These are phyloP conservation scores for Panurus biarmicus DNA, from an alignment of 2,113 vertebrate genomes.

Conservation along the genomic window DNA sequence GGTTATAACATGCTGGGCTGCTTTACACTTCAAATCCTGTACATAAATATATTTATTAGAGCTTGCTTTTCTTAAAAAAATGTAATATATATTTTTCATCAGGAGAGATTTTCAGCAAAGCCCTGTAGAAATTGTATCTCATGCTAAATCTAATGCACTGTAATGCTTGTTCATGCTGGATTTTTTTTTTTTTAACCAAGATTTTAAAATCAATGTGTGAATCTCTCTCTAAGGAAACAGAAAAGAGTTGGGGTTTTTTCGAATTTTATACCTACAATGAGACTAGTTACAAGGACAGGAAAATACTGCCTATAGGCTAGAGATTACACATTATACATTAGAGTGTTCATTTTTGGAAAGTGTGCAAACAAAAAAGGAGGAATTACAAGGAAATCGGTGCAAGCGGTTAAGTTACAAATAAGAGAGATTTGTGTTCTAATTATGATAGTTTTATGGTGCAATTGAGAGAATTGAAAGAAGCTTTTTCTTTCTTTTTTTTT, in stretches of 20 bases:
- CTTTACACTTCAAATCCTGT: neutral
- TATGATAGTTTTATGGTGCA: conserved; percentile 1
- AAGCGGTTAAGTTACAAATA: neutral
- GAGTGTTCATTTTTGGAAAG: neutral
- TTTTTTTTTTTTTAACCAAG: neutral
- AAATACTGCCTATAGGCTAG: neutral
- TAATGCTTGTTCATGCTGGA: neutral
- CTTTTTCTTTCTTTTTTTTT: neutral
- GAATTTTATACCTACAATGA: neutral
- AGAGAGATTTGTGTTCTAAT: neutral
- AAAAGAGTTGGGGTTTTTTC: neutral
- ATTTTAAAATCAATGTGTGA: neutral
- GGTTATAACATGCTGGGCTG: neutral
- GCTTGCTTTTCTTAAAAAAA: neutral
- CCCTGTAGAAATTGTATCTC: neutral
- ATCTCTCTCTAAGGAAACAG: neutral
- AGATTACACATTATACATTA: neutral
- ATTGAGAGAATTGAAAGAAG: neutral
- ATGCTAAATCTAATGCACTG: neutral
- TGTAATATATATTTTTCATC: neutral
- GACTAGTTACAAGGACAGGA: neutral
- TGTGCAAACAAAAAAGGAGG: neutral
- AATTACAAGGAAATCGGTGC: neutral
- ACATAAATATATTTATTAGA: neutral
- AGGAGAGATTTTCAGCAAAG: neutral